Percentiles rank a stretch among this genome's conserved stretches.
These are phyloP conservation scores for Theristicus caerulescens DNA, from an alignment of 2,113 vertebrate genomes.

Conservation along the genomic window DNA sequence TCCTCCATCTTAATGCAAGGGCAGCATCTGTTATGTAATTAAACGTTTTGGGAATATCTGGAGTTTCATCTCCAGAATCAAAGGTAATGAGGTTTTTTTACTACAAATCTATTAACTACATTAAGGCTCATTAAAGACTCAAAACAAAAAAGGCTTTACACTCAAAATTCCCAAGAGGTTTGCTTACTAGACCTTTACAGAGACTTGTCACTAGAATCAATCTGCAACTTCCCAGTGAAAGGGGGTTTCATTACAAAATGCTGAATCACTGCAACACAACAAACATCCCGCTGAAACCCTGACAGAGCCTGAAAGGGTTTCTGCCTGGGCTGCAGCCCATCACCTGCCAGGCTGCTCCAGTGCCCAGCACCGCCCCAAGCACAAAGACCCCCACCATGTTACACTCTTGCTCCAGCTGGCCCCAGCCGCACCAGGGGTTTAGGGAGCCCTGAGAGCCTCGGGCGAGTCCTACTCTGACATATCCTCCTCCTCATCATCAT, in stretches of 20 bases:
- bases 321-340: neutral
- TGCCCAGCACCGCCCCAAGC: rapidly evolving
- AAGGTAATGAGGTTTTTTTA: neutral
- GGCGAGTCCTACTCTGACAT: neutral
- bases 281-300: neutral
- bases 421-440: neutral
- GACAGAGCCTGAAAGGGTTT: neutral
- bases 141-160: neutral
- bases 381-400: neutral
- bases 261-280: neutral
- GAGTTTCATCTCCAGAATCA: slow-evolving; percentile 42
- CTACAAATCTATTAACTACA: slow-evolving; percentile 6
- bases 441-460: neutral
- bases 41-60: neutral
- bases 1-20: neutral
- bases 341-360: neutral
- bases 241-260: neutral
- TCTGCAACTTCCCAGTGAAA: neutral
- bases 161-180: neutral
- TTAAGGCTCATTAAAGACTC: slow-evolving; percentile 6
- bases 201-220: neutral
- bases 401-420: neutral
- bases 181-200: neutral
- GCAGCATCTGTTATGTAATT: neutral
- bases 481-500: neutral